A percentile compares a stretch with the other conserved stretches of the same genome.
Evolutionary conservation across 2,113 vertebrate species (phyloP).

Genomic region (Pelusios castaneus): DNA sequence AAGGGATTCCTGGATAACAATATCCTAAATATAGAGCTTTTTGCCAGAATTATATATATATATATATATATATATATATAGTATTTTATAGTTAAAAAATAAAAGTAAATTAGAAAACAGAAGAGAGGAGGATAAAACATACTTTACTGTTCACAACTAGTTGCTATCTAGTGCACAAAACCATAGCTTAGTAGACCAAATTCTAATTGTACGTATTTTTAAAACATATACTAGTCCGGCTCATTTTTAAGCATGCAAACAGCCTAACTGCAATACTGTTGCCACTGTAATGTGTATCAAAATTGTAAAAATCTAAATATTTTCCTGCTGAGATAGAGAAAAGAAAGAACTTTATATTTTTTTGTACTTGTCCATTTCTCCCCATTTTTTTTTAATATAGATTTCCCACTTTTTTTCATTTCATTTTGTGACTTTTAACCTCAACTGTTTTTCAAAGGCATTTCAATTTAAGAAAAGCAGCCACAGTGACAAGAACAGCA

Average conservation of each 20-base stretch:
- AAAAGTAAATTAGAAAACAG: neutral
- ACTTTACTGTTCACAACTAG: fast-evolving
- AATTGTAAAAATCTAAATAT: neutral
- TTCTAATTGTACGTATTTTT: neutral
- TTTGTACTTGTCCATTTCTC: neutral
- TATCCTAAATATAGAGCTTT: neutral
- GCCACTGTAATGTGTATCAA: constrained; percentile 3
- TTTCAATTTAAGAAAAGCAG: constrained; percentile 61
- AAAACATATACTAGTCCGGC: neutral
- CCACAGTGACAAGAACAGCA: constrained; percentile 46
- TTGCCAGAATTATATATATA: neutral
- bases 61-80: neutral
- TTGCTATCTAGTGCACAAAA: neutral
- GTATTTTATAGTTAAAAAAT: neutral
- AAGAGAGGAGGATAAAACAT: neutral
- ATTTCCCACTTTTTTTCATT: constrained; percentile 44
- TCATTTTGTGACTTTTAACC: constrained; percentile 53
- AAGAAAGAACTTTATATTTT: neutral
- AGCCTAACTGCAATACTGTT: neutral
- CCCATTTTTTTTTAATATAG: constrained; percentile 14
- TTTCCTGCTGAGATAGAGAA: neutral
- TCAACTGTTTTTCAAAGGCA: constrained; percentile 65
- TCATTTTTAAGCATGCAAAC: neutral
- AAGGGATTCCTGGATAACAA: neutral
- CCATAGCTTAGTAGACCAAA: neutral